Evolutionary conservation across 2,797 vertebrate species (phyloP).

Genomic region (Zalophus californianus): DNA sequence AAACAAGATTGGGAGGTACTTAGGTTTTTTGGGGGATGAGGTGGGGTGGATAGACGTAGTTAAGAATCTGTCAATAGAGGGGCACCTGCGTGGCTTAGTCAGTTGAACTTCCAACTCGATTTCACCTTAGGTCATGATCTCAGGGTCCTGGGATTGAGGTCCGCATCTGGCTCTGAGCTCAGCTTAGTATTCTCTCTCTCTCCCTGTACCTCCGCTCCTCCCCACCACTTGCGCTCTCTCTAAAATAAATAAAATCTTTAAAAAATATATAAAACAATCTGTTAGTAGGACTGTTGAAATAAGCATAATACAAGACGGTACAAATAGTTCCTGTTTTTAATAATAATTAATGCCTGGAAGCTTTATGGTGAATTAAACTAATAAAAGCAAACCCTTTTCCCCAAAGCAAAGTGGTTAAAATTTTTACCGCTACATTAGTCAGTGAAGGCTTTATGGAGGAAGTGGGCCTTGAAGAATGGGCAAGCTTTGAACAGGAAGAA

Average conservation of each 20-base stretch:
- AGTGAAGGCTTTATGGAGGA: constrained; percentile 53
- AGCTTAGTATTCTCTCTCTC: too few relatives aligned
- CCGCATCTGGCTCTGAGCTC: too few relatives aligned
- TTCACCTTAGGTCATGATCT: background rate
- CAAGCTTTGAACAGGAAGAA: constrained; percentile 43
- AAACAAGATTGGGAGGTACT: constrained; percentile 30
- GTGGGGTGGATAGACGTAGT: background rate
- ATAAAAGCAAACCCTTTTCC: constrained; percentile 45
- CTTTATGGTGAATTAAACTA: constrained; percentile 56
- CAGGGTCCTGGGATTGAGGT: too few relatives aligned
- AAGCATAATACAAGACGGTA: constrained; percentile 36
- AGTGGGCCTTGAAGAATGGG: background rate
- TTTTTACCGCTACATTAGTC: constrained; percentile 17
- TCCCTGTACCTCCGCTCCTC: too few relatives aligned
- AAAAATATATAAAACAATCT: background rate
- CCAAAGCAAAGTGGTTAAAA: constrained; percentile 57
- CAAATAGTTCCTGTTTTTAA: constrained; percentile 44
- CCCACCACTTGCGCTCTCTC: too few relatives aligned
- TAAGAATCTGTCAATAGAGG: background rate
- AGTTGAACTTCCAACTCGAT: background rate
- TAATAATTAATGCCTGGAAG: constrained; percentile 28
- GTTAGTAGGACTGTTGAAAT: constrained; percentile 45
- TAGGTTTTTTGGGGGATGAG: background rate
- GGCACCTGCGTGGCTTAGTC: background rate
- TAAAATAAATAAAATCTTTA: too few relatives aligned